phyloP scores from a whole-genome alignment of 2,888 invertebrate species.

The Rotaria magnacalcarata region DNA sequence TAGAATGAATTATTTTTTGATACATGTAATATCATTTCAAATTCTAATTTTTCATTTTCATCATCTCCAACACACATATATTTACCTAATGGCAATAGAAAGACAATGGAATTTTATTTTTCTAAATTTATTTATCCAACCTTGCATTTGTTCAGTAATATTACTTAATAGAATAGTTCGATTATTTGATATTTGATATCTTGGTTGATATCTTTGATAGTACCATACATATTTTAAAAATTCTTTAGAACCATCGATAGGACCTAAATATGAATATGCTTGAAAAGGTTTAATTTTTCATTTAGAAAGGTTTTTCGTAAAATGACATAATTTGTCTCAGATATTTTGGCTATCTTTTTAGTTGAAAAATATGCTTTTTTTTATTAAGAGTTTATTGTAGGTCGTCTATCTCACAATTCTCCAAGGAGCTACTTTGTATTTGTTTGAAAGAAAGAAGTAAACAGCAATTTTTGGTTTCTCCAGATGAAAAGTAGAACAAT shows the following conservation, averaged over 20 bases:
- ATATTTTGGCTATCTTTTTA: too few relatives aligned
- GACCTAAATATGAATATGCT: neutral
- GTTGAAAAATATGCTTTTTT: too few relatives aligned
- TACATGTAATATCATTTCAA: neutral
- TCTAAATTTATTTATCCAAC: neutral
- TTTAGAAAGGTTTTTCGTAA: too few relatives aligned
- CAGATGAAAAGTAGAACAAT: too few relatives aligned
- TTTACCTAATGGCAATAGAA: neutral
- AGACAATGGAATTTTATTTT: neutral
- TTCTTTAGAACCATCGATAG: neutral
- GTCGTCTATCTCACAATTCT: too few relatives aligned
- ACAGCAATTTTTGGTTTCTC: too few relatives aligned
- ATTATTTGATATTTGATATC: constrained; percentile 5
- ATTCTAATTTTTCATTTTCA: neutral
- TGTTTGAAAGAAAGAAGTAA: too few relatives aligned
- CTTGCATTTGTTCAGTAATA: neutral
- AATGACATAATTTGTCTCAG: too few relatives aligned
- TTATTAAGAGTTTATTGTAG: too few relatives aligned
- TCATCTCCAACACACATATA: constrained; percentile 5
- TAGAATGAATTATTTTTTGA: neutral
- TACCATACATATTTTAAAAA: constrained; percentile 5
- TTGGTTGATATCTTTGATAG: neutral
- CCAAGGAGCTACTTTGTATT: too few relatives aligned
- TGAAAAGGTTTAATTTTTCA: too few relatives aligned
- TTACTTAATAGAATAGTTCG: neutral